Evolutionary conservation across 2,888 invertebrate genomes (phyloP), one percentile per base, ranked within the genome.

Genomic region (Amphipoea lucens): DNA sequence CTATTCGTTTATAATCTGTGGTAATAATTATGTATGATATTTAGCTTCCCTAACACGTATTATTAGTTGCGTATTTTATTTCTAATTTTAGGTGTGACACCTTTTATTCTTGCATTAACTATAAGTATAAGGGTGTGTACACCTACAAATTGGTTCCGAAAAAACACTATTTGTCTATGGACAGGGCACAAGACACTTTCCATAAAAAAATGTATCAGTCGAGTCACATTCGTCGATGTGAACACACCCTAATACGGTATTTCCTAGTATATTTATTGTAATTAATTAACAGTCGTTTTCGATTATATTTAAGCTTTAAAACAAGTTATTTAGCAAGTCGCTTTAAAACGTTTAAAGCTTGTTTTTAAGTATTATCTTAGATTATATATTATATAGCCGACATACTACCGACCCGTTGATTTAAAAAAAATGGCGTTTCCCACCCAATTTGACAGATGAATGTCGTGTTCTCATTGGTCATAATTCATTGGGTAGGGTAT

Each of bases 231-330:
- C 20, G 20, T 40, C 23, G 36, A 78, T 82, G 11, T 20, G 3
- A 63, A 42, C 57, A 82, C 72, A 69, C 51, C 48, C 4, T 65
- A 54, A 36, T n/a, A 62, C 12, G 12, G 62, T 75, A 67, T 45
- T 77, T 62, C 12, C 66, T 82, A 83, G 29, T 68, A 68, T 60
- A 72, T 83, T 83, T 84, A 57, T 72, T 83, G 84, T 79, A 54
- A 65, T 75, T 84, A 79, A 65, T 84, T 75, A 80, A 84, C 84
- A 83, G 80, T 83, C 84, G 36, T 83, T 74, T 79, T 83, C 29
- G 42, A 66, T 83, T 79, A 83, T 54, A 70, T 79, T 66, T 79
- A 74, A 74, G 66, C 72, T 73, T 74, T 74, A 74, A 51, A 54
- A 83, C 9, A 57, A 76, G 63, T 79, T 72, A 79, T 79, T 66